Evolutionary conservation across 2,113 vertebrate genomes (phyloP).

Genomic region (Neodontobutis hainanensis): DNA sequence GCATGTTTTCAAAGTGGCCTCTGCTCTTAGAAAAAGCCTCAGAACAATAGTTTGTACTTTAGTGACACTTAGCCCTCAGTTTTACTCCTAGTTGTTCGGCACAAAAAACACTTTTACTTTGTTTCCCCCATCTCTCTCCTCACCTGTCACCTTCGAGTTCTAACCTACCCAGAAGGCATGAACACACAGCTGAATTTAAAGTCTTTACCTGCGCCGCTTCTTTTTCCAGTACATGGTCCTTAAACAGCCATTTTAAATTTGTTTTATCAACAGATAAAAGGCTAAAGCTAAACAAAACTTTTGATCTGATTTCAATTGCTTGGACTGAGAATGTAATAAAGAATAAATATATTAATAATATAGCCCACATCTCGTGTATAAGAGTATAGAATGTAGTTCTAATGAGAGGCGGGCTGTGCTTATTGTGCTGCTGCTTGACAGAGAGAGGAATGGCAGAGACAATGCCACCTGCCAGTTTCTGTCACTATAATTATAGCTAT

Average conservation of each 20-base stretch:
- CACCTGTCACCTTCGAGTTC: slow-evolving; percentile 21
- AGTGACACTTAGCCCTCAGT: too few relatives aligned
- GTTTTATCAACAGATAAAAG: too few relatives aligned
- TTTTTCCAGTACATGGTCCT: slow-evolving; percentile 8
- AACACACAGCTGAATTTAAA: slow-evolving; percentile 30
- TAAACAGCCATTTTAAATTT: too few relatives aligned
- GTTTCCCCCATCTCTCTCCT: slow-evolving; percentile 12
- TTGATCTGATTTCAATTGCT: too few relatives aligned
- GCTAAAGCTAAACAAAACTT: too few relatives aligned
- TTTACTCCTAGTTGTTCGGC: neutral
- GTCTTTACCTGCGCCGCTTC: slow-evolving; percentile 42
- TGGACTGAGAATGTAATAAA: too few relatives aligned
- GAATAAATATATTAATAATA: too few relatives aligned
- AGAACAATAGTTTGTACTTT: too few relatives aligned
- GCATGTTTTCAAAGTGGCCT: slow-evolving; percentile 20
- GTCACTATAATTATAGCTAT: slow-evolving; percentile 78
- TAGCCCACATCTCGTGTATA: too few relatives aligned
- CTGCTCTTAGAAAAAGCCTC: neutral
- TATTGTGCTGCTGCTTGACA: slow-evolving; percentile 38
- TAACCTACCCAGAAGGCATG: slow-evolving; percentile 65
- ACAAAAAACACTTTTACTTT: neutral
- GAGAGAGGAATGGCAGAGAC: slow-evolving; percentile 50
- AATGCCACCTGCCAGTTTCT: slow-evolving; percentile 75
- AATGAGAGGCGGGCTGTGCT: neutral
- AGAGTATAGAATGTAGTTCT: neutral